phyloP scores from a whole-genome alignment of 2,797 vertebrate species.

The Syncerus caffer region DNA sequence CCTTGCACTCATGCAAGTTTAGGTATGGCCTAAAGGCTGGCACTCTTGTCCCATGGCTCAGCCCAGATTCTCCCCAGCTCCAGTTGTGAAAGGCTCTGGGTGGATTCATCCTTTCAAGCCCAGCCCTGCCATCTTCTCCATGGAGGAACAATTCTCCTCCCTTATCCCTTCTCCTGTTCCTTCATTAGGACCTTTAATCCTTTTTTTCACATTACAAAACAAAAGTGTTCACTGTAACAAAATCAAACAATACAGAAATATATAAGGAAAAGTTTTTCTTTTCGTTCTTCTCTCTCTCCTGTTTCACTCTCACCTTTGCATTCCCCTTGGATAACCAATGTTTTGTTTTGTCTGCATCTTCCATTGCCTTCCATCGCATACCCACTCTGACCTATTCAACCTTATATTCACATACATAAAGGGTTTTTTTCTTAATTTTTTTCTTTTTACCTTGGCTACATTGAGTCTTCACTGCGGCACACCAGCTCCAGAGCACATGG shows the following conservation, averaged over 20 bases:
- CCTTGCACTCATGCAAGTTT: background rate
- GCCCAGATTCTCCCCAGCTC: background rate
- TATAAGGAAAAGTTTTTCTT: background rate
- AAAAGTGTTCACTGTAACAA: background rate
- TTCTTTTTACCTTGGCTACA: background rate
- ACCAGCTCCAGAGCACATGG: background rate
- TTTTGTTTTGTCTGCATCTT: background rate
- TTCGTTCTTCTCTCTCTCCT: background rate
- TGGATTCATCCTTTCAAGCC: background rate
- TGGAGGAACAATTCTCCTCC: background rate
- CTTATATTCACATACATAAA: background rate
- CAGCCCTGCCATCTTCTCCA: background rate
- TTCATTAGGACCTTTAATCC: background rate
- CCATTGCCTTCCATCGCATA: background rate
- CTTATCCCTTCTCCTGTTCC: background rate
- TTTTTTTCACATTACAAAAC: background rate
- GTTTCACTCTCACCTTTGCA: too few species aligned
- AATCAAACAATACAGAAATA: background rate
- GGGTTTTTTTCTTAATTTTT: background rate
- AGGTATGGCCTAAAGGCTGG: background rate
- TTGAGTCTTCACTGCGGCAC: background rate
- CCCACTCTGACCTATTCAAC: background rate
- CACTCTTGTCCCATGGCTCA: background rate
- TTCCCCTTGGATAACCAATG: background rate
- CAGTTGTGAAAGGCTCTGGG: background rate